Evolutionary conservation across 2,888 invertebrate species (phyloP), one percentile per base, ranked within the genome.

Genomic region (Melanargia galathea): DNA sequence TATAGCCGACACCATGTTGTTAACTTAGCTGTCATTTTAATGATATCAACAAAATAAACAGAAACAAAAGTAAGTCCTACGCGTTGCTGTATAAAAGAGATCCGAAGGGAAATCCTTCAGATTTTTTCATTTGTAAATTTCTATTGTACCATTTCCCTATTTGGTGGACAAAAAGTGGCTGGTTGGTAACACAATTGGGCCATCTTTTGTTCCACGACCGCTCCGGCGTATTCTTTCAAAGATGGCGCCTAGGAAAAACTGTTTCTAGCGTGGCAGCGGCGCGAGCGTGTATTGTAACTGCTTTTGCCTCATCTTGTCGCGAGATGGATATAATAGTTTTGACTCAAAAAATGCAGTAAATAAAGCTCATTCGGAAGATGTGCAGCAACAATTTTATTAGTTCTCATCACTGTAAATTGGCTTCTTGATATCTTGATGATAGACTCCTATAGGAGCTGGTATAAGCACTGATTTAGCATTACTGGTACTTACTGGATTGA

Each of bases 201-300:
- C 78, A 74, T 74, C 82, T 79, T 81, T 83, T 84, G 83, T 84
- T 83, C 75, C 70, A 70, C 62, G 69, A 67, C 75, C 75, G 76
- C 75, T 73, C 71, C 72, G 66, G 72, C 70, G 75, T 71, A 73
- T 81, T 82, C 81, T 82, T 80, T 78, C 77, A 76, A 72, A 5
- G 72, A n/a, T 71, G 71, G 74, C 73, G 74, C 71, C 74, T 77
- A 80, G 71, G 82, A 80, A 83, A n/a, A 80, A 82, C 84, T 82
- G 83, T 80, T 82, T 76, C 82, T 77, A 76, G 79, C 78, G 74
- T 83, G 84, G 82, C 81, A 81, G 78, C 82, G 83, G 81, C 81
- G 77, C 78, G 72, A 72, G 73, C 75, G 80, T n/a, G 81, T 81
- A 83, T 84, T 85, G 83, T 84, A 77, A 81, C 77, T 75, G 72